A percentile compares a stretch with the other conserved stretches of the same genome.
Evolutionary conservation across 1,140 invertebrate genomes (phyloP).

Genomic region (Ceratina japonica): DNA sequence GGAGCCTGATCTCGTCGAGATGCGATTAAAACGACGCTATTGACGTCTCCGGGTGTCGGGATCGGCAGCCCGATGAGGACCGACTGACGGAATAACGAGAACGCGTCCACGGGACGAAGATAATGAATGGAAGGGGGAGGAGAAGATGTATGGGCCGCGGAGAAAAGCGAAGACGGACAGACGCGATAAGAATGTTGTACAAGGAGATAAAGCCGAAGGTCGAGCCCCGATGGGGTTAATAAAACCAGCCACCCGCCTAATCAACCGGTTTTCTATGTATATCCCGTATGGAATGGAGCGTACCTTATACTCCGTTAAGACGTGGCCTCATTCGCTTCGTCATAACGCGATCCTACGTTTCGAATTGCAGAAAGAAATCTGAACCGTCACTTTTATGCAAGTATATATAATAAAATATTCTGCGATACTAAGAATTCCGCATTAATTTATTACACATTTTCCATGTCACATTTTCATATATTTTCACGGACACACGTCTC

Average conservation of each 20-base stretch:
- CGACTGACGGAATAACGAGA: slow-evolving; percentile 20
- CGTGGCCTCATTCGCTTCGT: no score
- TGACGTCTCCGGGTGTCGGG: slow-evolving; percentile 13
- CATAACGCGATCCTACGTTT: no score
- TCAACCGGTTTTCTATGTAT: not conserved
- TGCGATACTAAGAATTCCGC: no score
- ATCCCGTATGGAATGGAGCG: no score
- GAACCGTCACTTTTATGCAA: no score
- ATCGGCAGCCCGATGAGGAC: slow-evolving; percentile 6
- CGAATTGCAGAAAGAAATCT: no score
- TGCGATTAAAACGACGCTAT: slow-evolving; percentile 27
- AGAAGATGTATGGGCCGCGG: not conserved
- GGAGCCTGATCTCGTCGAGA: not conserved
- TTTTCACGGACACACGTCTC: no score
- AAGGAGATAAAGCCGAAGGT: not conserved
- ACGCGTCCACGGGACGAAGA: slow-evolving; percentile 1
- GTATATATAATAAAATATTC: no score
- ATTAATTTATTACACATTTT: no score
- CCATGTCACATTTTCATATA: no score
- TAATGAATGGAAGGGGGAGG: slow-evolving; percentile 19
- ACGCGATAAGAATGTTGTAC: slow-evolving; percentile 10
- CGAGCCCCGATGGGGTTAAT: not conserved
- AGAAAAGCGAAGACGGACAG: not conserved
- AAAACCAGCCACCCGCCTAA: not conserved
- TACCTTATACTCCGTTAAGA: no score